A percentile compares a stretch with the other conserved stretches of the same genome.
phyloP scores from a whole-genome alignment of 2,797 vertebrate genomes.

The Scolopax rusticola region DNA sequence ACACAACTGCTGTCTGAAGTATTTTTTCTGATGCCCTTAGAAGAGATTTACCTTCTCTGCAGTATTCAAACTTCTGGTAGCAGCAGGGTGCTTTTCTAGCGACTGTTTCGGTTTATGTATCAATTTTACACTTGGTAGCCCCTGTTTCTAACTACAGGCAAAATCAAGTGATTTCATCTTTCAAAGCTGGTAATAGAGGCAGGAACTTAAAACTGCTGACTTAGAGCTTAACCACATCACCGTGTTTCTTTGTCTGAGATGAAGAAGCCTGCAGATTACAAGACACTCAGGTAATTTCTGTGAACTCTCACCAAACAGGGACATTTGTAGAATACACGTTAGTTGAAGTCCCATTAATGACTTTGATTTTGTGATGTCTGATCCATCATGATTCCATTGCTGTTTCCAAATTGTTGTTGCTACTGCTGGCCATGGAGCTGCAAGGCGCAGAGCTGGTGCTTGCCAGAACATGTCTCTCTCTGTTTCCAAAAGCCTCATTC shows the following conservation, averaged over 20 bases:
- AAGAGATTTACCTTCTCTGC: not conserved
- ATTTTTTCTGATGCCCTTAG: not conserved
- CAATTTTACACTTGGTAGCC: not conserved
- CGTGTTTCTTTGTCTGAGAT: not conserved
- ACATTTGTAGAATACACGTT: not conserved
- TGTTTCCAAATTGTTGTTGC: slow-evolving; percentile 69
- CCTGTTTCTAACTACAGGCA: not conserved
- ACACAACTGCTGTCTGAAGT: not conserved
- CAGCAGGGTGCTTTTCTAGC: not conserved
- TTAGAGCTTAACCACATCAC: not conserved
- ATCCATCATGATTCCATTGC: slow-evolving; percentile 85
- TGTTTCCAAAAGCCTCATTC: slow-evolving; percentile 87
- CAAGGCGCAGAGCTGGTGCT: slow-evolving; percentile 53
- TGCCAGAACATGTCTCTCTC: slow-evolving; percentile 85
- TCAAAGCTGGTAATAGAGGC: not conserved
- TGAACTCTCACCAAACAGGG: not conserved
- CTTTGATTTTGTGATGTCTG: not conserved
- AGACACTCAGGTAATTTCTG: not conserved
- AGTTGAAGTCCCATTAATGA: not conserved
- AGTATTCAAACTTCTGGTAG: not conserved
- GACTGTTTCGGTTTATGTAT: not conserved
- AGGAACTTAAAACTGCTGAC: not conserved
- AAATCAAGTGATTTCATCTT: not conserved
- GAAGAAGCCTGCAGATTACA: not conserved
- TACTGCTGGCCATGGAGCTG: slow-evolving; percentile 8